These are phyloP conservation scores for Paradoxurus hermaphroditus DNA, from an alignment of 2,113 vertebrate genomes.

Conservation along the genomic window DNA sequence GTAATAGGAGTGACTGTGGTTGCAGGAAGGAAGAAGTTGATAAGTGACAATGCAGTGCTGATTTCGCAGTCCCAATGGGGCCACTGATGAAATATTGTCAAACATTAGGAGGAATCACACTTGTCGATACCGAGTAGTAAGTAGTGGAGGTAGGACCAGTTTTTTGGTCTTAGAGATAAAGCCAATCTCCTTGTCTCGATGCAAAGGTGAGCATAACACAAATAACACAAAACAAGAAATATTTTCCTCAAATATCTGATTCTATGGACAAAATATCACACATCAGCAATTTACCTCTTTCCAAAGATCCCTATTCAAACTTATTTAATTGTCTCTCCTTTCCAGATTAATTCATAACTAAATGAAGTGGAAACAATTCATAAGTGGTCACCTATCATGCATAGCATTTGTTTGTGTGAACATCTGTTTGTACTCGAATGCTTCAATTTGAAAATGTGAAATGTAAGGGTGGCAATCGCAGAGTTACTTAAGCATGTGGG, in stretches of 20 bases:
- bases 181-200: not conserved
- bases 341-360: not conserved
- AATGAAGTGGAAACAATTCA: not conserved
- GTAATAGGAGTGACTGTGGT: not conserved
- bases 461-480: not conserved
- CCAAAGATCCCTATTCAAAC: not conserved
- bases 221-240: not conserved
- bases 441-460: not conserved
- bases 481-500: not conserved
- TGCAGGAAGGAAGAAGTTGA: not conserved
- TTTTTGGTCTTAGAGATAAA: not conserved
- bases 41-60: not conserved
- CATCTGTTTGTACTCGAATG: fast-evolving
- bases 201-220: not conserved
- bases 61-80: not conserved
- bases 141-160: not conserved
- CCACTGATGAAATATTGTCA: not conserved
- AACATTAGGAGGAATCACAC: not conserved
- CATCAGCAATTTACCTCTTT: not conserved
- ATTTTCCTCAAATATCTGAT: not conserved
- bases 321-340: not conserved
- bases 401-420: not conserved
- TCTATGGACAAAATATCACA: not conserved
- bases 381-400: not conserved
- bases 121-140: not conserved